Evolutionary conservation across 2,113 vertebrate genomes (phyloP).

Genomic region (Murina feae): DNA sequence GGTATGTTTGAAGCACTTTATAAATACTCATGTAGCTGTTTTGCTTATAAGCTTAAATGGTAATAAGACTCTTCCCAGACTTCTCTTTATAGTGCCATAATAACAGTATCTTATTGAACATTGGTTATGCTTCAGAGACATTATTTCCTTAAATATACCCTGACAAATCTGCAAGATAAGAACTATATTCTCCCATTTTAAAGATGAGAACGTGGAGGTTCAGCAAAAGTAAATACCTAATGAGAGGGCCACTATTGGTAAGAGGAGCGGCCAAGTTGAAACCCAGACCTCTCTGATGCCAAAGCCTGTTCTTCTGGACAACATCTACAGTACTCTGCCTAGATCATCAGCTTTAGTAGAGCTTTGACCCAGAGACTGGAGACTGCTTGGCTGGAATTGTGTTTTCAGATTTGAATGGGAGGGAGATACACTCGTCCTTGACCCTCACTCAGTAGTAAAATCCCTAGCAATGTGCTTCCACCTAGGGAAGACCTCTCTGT

Average conservation of each 20-base stretch:
- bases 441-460: background rate
- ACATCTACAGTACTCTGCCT: background rate
- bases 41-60: slow-evolving; percentile 4
- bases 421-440: background rate
- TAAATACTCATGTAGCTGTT: slow-evolving; percentile 34
- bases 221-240: background rate
- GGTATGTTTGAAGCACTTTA: slow-evolving; percentile 18
- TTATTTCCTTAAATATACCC: background rate
- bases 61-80: background rate
- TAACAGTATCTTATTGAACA: slow-evolving; percentile 6
- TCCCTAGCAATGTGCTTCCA: background rate
- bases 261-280: background rate
- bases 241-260: background rate
- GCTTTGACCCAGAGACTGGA: background rate
- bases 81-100: background rate
- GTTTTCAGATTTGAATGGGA: background rate
- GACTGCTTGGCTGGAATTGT: background rate
- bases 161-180: background rate
- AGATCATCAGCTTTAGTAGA: background rate
- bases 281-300: background rate
- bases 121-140: background rate
- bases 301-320: background rate
- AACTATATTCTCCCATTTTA: background rate
- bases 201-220: background rate
- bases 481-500: background rate